These are phyloP conservation scores for Bungarus multicinctus DNA, from an alignment of 2,113 vertebrate species.

Conservation along the genomic window DNA sequence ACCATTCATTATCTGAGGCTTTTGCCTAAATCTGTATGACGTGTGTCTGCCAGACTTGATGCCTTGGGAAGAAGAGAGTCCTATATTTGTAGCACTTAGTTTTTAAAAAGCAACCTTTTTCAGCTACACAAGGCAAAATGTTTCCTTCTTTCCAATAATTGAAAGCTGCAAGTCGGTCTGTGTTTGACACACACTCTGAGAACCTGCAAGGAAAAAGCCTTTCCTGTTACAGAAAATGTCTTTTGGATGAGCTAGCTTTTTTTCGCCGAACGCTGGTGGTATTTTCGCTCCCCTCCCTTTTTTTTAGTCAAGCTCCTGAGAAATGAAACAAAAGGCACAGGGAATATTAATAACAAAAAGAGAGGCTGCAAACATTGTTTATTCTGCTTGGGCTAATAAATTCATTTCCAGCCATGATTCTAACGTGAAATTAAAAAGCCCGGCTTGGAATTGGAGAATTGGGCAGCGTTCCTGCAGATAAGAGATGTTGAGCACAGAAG, in stretches of 20 bases:
- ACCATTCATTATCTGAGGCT: background rate
- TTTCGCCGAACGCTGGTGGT: too few relatives aligned
- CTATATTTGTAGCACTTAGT: background rate
- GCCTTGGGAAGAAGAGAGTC: background rate
- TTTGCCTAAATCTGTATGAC: background rate
- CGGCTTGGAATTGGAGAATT: constrained; percentile 49
- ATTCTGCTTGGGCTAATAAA: constrained; percentile 61
- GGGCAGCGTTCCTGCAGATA: constrained; percentile 54
- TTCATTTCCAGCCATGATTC: constrained; percentile 57
- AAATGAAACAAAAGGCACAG: background rate
- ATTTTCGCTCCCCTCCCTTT: too few relatives aligned
- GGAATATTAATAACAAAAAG: constrained; percentile 30
- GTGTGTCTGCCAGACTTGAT: background rate
- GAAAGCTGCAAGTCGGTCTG: background rate
- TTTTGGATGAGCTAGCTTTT: background rate
- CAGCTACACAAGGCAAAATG: background rate
- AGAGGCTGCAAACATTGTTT: constrained; percentile 45
- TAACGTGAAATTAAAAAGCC: constrained; percentile 63
- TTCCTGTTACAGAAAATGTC: background rate
- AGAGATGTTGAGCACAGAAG: constrained; percentile 45
- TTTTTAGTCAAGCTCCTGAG: background rate
- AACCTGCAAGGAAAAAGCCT: background rate
- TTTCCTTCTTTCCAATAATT: background rate
- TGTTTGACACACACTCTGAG: background rate
- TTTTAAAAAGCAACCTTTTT: background rate